Evolutionary conservation across 92 coral and sea anemone species (phyloP).

Genomic region (Parazoanthus atlanticus): DNA sequence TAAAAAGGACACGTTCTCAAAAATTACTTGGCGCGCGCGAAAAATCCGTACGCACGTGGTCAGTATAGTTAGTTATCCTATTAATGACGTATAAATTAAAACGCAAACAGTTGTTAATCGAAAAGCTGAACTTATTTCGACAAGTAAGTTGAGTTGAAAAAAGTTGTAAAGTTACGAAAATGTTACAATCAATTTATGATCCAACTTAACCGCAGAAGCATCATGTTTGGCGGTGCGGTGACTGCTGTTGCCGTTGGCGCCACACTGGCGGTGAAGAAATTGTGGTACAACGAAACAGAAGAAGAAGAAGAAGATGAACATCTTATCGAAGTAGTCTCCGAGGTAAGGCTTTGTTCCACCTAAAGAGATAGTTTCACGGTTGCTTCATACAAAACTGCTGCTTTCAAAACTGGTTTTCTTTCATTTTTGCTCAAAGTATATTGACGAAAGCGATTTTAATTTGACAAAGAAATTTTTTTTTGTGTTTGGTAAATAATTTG

Average conservation of each 20-base stretch:
- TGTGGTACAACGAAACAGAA: background rate
- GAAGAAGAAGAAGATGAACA: background rate
- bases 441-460: background rate
- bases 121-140: background rate
- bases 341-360: too few species aligned
- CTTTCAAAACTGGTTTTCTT: background rate
- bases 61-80: background rate
- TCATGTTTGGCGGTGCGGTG: background rate
- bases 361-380: too few species aligned
- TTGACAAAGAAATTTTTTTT: too few species aligned
- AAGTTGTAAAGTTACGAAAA: too few species aligned
- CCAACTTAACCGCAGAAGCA: background rate
- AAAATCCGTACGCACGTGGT: too few species aligned
- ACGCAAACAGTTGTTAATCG: background rate
- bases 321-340: background rate
- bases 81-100: background rate
- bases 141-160: background rate
- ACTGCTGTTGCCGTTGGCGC: background rate
- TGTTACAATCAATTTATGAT: background rate
- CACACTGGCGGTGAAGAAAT: background rate
- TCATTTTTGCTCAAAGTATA: background rate
- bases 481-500: too few species aligned
- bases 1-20: too few species aligned
- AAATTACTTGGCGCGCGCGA: too few species aligned
- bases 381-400: background rate